Evolutionary conservation across 2,888 invertebrate genomes (phyloP).

Genomic region (Noctua comes): DNA sequence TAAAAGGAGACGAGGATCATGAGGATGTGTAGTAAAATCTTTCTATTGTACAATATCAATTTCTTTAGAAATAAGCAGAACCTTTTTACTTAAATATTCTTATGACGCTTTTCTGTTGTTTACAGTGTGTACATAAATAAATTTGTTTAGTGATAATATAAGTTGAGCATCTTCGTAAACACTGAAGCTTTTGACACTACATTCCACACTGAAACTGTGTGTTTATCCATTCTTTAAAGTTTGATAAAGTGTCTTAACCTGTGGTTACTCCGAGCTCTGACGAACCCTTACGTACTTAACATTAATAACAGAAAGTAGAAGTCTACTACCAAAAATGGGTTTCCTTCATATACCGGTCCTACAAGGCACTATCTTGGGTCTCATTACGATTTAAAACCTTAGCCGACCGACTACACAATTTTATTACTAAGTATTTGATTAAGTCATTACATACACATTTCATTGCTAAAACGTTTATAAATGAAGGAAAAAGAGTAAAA

Average conservation of each 20-base stretch:
- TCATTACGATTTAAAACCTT: background rate
- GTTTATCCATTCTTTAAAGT: background rate
- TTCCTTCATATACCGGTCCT: background rate
- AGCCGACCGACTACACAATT: background rate
- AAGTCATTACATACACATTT: constrained; percentile 30
- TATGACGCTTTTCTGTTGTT: too few relatives aligned
- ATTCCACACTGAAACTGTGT: background rate
- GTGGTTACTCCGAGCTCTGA: background rate
- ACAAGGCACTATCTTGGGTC: constrained; percentile 25
- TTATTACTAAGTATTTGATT: constrained; percentile 15
- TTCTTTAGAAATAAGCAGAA: too few relatives aligned
- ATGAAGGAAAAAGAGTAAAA: constrained; percentile 36
- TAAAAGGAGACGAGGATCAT: constrained; percentile 5
- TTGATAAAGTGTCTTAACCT: background rate
- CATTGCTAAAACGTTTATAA: constrained; percentile 17
- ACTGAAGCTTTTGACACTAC: constrained; percentile 4
- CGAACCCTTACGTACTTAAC: background rate
- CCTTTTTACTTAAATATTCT: too few relatives aligned
- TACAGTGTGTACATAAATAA: too few relatives aligned
- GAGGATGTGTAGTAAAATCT: background rate
- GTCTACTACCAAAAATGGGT: background rate
- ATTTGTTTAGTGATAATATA: background rate
- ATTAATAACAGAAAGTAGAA: background rate
- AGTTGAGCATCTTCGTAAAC: background rate
- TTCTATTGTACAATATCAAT: background rate